Conservation (phyloP, 2,888 invertebrate genomes). For the Lycia hirtaria region DNA sequence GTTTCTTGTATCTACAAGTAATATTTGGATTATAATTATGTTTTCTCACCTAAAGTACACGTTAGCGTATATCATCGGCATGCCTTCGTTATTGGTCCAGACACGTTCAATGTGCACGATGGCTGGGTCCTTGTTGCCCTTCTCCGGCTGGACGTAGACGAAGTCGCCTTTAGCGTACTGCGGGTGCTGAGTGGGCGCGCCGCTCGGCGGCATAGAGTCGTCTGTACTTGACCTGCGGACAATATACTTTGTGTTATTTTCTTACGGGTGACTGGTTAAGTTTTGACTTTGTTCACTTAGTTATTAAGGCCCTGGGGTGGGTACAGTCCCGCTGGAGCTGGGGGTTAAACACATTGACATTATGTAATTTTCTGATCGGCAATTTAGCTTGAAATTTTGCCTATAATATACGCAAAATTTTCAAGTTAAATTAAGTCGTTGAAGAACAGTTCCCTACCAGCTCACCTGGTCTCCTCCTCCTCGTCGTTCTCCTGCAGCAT, state of each 20-base stretch:
- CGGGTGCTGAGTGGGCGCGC: slow-evolving; percentile 67
- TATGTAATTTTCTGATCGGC: no score
- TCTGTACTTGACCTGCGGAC: slow-evolving; percentile 73
- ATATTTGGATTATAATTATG: neutral
- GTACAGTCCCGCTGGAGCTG: no score
- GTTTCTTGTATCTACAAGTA: no score
- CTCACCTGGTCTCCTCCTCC: slow-evolving; percentile 63
- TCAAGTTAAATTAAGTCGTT: no score
- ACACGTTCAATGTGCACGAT: slow-evolving; percentile 95
- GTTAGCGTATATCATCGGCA: slow-evolving; percentile 96
- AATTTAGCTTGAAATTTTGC: no score
- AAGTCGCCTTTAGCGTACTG: slow-evolving; percentile 91
- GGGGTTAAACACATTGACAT: no score
- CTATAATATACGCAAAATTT: no score
- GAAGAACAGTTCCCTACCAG: neutral
- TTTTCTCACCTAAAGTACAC: slow-evolving; percentile 88
- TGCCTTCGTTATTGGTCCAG: slow-evolving; percentile 93
- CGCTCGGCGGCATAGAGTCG: slow-evolving; percentile 75
- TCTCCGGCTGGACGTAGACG: slow-evolving; percentile 92
- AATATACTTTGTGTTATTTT: slow-evolving; percentile 35
- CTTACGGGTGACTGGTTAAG: no score
- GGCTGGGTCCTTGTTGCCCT: slow-evolving; percentile 89
- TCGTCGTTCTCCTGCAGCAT: slow-evolving; percentile 91
- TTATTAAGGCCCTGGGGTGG: no score
- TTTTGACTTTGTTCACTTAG: no score